phyloP scores from a whole-genome alignment of 2,113 vertebrate species.

The Tachysurus vachellii region DNA sequence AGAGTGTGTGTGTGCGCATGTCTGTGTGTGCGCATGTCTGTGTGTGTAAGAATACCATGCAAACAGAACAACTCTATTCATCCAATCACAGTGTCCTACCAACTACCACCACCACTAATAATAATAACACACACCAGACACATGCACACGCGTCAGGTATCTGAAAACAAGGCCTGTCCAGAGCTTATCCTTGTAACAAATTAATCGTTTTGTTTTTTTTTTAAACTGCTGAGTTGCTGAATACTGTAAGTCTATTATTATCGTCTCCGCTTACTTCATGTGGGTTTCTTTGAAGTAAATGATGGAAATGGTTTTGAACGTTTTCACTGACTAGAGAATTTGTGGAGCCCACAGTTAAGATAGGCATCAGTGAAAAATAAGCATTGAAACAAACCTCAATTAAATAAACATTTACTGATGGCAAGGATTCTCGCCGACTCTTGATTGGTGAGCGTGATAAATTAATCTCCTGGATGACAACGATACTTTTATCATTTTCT shows the following conservation, averaged over 20 bases:
- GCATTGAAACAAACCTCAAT: constrained; percentile 36
- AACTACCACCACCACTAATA: neutral
- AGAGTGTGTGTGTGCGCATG: constrained; percentile 19
- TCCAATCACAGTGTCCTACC: neutral
- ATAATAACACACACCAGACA: constrained; percentile 13
- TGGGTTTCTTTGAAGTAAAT: constrained; percentile 45
- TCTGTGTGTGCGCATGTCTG: constrained; percentile 22
- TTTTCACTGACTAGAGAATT: constrained; percentile 55
- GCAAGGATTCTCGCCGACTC: constrained; percentile 37
- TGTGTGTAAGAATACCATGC: constrained; percentile 14
- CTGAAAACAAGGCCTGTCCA: constrained; percentile 54
- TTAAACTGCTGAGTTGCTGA: constrained; percentile 37
- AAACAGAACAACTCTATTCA: constrained; percentile 36
- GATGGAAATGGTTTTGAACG: constrained; percentile 41
- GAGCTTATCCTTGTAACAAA: constrained; percentile 47
- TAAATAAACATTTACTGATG: constrained; percentile 60
- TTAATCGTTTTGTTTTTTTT: neutral
- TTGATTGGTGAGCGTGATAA: constrained; percentile 40
- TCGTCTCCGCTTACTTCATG: constrained; percentile 41
- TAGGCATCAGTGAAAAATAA: constrained; percentile 59
- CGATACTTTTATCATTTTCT: neutral
- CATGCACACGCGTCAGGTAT: constrained; percentile 36
- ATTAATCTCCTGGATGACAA: constrained; percentile 10
- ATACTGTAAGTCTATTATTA: constrained; percentile 51
- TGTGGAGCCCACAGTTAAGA: constrained; percentile 52